Percentiles rank a stretch among this genome's conserved stretches.
Conservation (phyloP, 53 echinoderm and acorn worm species). For the Hippasteria phrygiana region DNA sequence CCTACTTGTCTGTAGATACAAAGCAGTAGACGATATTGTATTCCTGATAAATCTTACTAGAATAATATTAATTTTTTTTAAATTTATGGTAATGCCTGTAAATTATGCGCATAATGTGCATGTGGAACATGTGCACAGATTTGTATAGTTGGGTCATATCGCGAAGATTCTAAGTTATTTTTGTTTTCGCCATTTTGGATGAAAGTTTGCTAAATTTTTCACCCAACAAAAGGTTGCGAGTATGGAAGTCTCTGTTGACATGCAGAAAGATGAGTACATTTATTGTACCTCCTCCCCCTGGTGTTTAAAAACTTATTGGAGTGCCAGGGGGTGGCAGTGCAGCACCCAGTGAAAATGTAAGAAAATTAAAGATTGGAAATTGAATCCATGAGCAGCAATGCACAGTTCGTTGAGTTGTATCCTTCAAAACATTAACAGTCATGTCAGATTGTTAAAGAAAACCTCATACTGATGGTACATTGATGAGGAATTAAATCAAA, state of each 20-base stretch:
- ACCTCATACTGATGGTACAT: too few relatives aligned
- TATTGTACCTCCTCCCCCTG: conserved; percentile 18
- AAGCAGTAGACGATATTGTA: background rate
- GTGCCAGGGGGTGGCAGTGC: too few relatives aligned
- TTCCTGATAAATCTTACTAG: background rate
- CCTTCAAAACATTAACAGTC: too few relatives aligned
- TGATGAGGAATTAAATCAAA: too few relatives aligned
- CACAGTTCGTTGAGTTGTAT: too few relatives aligned
- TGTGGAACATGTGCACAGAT: conserved; percentile 23
- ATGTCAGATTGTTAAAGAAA: too few relatives aligned
- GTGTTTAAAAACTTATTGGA: background rate
- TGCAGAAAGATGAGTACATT: conserved; percentile 28
- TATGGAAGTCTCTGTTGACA: background rate
- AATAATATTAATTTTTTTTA: conserved; percentile 25
- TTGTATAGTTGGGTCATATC: background rate
- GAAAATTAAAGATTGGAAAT: too few relatives aligned
- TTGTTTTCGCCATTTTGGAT: background rate
- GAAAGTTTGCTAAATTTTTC: background rate
- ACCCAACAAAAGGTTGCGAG: conserved; percentile 13
- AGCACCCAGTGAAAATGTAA: too few relatives aligned
- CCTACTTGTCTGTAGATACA: background rate
- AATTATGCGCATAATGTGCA: conserved; percentile 19
- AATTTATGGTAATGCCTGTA: conserved; percentile 42
- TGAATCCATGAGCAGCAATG: too few relatives aligned
- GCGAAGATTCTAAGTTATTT: conserved; percentile 1